phyloP scores from a whole-genome alignment of 2,113 vertebrate species.

The Eolophus roseicapilla region DNA sequence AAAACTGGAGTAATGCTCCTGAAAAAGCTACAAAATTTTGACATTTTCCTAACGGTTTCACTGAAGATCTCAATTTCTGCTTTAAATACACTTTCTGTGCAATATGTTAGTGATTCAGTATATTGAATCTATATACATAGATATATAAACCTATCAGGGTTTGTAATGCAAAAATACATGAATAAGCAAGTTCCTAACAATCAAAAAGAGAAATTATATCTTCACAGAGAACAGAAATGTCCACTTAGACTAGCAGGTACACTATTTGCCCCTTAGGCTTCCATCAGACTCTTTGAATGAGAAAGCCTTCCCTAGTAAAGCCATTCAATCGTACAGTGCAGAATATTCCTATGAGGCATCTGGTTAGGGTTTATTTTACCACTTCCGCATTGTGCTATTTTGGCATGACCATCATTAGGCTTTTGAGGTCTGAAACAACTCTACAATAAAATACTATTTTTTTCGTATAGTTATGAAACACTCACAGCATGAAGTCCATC shows the following conservation, averaged over 20 bases:
- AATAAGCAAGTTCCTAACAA: neutral
- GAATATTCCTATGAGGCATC: neutral
- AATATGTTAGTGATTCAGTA: neutral
- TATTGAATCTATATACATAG: neutral
- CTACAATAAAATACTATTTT: conserved; percentile 11
- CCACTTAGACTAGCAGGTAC: neutral
- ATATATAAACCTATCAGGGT: neutral
- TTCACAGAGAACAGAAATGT: neutral
- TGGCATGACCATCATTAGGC: neutral
- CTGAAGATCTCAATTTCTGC: neutral
- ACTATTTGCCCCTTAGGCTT: neutral
- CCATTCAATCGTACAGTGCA: neutral
- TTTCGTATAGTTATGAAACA: neutral
- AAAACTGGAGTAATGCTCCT: neutral
- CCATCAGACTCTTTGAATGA: neutral
- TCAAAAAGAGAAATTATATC: neutral
- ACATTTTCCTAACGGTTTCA: neutral
- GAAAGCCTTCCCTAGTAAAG: neutral
- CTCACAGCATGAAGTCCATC: conserved; percentile 1
- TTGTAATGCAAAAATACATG: neutral
- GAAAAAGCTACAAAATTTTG: neutral
- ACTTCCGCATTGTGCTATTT: neutral
- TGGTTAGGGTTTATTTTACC: conserved; percentile 9
- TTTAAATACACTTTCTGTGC: neutral
- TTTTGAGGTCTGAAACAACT: conserved; percentile 41